These are phyloP conservation scores for Oopsacas minuta DNA, from an alignment of 37 sponge, comb jelly and placozoan genomes.

Conservation along the genomic window DNA sequence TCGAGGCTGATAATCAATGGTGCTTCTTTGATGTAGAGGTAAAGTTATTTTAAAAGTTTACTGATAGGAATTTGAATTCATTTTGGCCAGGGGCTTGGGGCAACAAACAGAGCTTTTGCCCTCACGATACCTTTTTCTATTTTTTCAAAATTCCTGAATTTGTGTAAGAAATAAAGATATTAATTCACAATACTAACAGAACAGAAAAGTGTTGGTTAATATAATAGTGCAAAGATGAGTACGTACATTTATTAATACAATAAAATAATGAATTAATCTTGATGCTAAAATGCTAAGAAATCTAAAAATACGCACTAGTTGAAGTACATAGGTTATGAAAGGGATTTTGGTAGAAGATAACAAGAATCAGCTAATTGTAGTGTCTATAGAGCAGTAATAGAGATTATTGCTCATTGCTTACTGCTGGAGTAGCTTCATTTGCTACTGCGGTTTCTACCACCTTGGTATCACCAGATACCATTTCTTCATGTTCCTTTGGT, in stretches of 20 bases:
- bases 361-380: neutral
- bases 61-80: no score
- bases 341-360: constrained; percentile 9
- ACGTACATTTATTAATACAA: neutral
- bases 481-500: neutral
- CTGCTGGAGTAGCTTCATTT: neutral
- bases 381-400: neutral
- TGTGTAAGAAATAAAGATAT: no score
- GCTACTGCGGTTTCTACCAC: constrained; percentile 5
- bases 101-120: no score
- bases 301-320: constrained; percentile 20
- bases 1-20: neutral
- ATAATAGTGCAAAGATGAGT: constrained; percentile 12
- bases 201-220: neutral
- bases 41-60: no score
- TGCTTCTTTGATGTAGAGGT: neutral
- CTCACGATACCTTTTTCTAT: no score
- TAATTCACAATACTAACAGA: neutral
- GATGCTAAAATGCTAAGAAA: neutral
- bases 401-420: neutral
- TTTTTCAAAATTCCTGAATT: no score
- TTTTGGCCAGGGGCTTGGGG: no score
- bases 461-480: neutral
- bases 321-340: constrained; percentile 18
- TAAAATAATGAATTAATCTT: constrained; percentile 18